Evolutionary conservation across 1,140 invertebrate genomes (phyloP).

Genomic region (Lepeophtheirus salmonis): DNA sequence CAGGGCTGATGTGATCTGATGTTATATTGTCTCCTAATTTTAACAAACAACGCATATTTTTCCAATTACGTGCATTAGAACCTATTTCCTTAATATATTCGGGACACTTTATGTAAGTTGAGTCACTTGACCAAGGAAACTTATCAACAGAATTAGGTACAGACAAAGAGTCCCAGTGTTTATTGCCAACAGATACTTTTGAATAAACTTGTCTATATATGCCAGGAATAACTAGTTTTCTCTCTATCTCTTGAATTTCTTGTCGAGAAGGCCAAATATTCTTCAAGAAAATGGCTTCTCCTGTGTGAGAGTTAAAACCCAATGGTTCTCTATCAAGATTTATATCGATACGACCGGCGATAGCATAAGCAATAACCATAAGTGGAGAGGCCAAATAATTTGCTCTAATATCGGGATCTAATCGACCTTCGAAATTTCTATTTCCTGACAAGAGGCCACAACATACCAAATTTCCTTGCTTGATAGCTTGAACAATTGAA

Average conservation of each 20-base stretch:
- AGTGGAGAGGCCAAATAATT: slow-evolving; percentile 38
- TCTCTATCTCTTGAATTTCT: slow-evolving; percentile 32
- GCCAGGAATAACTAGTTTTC: slow-evolving; percentile 30
- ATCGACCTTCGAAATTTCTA: slow-evolving; percentile 37
- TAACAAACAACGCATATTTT: slow-evolving; percentile 9
- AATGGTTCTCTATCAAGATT: slow-evolving; percentile 37
- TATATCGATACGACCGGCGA: slow-evolving; percentile 36
- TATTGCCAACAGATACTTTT: slow-evolving; percentile 25
- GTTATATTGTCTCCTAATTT: slow-evolving; percentile 19
- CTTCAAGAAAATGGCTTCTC: slow-evolving; percentile 28
- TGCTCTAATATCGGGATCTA: slow-evolving; percentile 34
- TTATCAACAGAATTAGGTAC: not conserved
- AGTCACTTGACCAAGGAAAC: slow-evolving; percentile 1
- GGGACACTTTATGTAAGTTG: slow-evolving; percentile 30
- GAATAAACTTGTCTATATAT: slow-evolving; percentile 36
- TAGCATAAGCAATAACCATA: slow-evolving; percentile 36
- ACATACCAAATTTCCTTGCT: slow-evolving; percentile 33
- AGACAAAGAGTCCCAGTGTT: slow-evolving; percentile 3
- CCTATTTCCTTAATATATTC: slow-evolving; percentile 30
- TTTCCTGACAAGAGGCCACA: slow-evolving; percentile 36
- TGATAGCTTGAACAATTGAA: slow-evolving; percentile 30
- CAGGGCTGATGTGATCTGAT: slow-evolving; percentile 37
- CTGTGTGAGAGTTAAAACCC: slow-evolving; percentile 26
- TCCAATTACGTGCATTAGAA: not conserved
- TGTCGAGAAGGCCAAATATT: slow-evolving; percentile 35